These are phyloP conservation scores for Sebastes hubbsi DNA, from an alignment of 2,797 vertebrate species.

Conservation along the genomic window DNA sequence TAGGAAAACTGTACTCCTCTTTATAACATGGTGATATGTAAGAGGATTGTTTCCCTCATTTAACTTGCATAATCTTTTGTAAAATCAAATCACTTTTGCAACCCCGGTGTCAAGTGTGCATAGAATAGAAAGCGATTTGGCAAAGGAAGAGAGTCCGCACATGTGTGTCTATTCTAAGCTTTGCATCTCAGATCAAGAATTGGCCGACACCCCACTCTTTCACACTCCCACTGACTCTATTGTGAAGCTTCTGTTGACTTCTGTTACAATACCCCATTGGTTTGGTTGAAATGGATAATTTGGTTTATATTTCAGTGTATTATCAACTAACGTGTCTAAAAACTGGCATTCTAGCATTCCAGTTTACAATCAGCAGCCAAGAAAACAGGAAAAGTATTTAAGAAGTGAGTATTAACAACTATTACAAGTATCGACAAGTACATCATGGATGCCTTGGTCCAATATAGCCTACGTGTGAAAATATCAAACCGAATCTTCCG, in stretches of 20 bases:
- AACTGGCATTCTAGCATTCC: background rate
- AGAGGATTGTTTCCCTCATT: background rate
- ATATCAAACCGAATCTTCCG: background rate
- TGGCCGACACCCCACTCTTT: conserved; percentile 51
- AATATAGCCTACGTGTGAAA: conserved; percentile 24
- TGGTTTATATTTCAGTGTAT: conserved; percentile 20
- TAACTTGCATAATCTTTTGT: background rate
- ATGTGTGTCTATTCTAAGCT: conserved; percentile 59
- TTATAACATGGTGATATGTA: background rate
- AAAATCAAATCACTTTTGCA: conserved; percentile 3
- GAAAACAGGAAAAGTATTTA: conserved; percentile 3
- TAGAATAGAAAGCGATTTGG: conserved; percentile 36
- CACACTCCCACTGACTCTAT: conserved; percentile 63
- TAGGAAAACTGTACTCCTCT: background rate
- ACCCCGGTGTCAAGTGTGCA: background rate
- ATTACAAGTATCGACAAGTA: conserved; percentile 4
- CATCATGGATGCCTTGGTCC: background rate
- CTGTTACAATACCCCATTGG: conserved; percentile 40
- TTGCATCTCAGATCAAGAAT: conserved; percentile 45
- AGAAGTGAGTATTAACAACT: background rate
- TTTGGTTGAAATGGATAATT: conserved; percentile 37
- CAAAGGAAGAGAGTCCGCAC: conserved; percentile 28
- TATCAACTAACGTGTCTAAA: conserved; percentile 1
- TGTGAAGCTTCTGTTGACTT: conserved; percentile 59
- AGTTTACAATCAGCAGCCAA: conserved; percentile 21